Conservation (phyloP, 23 tunicate genomes). For the Phallusia fumigata region DNA sequence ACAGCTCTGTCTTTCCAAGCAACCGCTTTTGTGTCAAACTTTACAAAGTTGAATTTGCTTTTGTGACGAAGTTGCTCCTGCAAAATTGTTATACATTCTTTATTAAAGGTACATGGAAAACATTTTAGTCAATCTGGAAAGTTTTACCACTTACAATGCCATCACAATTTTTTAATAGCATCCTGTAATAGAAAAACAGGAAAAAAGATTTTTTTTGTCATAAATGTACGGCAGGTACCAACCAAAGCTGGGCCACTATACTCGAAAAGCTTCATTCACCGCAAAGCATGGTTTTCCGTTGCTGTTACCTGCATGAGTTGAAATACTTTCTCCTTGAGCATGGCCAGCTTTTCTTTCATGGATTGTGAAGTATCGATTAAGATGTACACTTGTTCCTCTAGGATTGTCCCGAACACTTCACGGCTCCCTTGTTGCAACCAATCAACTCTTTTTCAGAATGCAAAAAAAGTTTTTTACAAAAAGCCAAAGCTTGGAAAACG, state of each 20-base stretch:
- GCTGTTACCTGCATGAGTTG: slow-evolving; percentile 79
- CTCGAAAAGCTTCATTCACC: too few relatives aligned
- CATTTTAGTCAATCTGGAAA: too few relatives aligned
- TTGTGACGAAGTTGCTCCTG: slow-evolving; percentile 93
- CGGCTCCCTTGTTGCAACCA: slow-evolving; percentile 96
- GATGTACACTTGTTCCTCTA: slow-evolving; percentile 86
- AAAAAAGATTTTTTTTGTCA: too few relatives aligned
- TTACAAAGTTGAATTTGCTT: slow-evolving; percentile 77
- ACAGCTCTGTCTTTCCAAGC: slow-evolving; percentile 81
- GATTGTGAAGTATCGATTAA: slow-evolving; percentile 87
- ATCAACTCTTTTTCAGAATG: slow-evolving; percentile 45
- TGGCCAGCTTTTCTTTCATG: slow-evolving; percentile 69
- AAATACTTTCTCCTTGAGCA: slow-evolving; percentile 74
- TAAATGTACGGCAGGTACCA: too few relatives aligned
- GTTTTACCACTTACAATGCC: too few relatives aligned
- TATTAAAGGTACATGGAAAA: too few relatives aligned
- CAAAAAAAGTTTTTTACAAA: not conserved
- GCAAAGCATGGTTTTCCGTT: not conserved
- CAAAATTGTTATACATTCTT: not conserved
- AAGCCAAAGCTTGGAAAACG: too few relatives aligned
- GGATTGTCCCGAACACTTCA: slow-evolving; percentile 89
- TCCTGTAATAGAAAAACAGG: too few relatives aligned
- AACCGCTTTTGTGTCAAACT: slow-evolving; percentile 75
- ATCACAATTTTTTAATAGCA: too few relatives aligned
- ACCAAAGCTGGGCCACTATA: too few relatives aligned